Evolutionary conservation across 1,140 invertebrate species (phyloP).

Genomic region (Battus philenor): DNA sequence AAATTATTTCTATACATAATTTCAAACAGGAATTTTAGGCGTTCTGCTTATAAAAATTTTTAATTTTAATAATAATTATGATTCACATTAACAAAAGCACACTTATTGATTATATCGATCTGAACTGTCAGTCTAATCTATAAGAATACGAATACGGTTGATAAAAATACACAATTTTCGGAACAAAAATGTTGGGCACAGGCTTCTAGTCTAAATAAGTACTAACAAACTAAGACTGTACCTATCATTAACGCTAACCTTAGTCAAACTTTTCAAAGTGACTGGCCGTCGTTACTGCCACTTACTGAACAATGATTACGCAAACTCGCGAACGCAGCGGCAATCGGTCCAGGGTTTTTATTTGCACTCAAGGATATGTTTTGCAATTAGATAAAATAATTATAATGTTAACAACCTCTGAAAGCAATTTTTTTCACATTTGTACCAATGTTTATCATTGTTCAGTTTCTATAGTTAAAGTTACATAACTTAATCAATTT

Average conservation of each 20-base stretch:
- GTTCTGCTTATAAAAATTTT: too few relatives aligned
- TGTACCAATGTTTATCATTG: too few relatives aligned
- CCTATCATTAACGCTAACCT: slow-evolving; percentile 19
- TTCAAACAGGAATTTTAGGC: too few relatives aligned
- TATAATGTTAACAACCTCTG: too few relatives aligned
- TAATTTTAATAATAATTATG: too few relatives aligned
- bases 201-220: not conserved
- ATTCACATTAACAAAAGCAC: not conserved
- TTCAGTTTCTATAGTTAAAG: too few relatives aligned
- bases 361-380: slow-evolving; percentile 9
- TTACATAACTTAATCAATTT: too few relatives aligned
- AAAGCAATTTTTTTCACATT: too few relatives aligned
- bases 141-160: too few relatives aligned
- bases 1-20: not conserved
- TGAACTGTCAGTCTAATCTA: too few relatives aligned
- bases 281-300: slow-evolving; percentile 12
- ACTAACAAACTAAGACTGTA: slow-evolving; percentile 7
- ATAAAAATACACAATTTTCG: not conserved
- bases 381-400: slow-evolving; percentile 5
- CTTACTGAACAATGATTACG: slow-evolving; percentile 9
- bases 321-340: slow-evolving; percentile 3
- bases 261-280: slow-evolving; percentile 13
- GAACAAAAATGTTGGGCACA: not conserved
- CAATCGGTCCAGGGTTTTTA: slow-evolving; percentile 9
- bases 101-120: not conserved